These are phyloP conservation scores for Choreutis nemorana DNA, from an alignment of 2,888 invertebrate species.

Conservation along the genomic window DNA sequence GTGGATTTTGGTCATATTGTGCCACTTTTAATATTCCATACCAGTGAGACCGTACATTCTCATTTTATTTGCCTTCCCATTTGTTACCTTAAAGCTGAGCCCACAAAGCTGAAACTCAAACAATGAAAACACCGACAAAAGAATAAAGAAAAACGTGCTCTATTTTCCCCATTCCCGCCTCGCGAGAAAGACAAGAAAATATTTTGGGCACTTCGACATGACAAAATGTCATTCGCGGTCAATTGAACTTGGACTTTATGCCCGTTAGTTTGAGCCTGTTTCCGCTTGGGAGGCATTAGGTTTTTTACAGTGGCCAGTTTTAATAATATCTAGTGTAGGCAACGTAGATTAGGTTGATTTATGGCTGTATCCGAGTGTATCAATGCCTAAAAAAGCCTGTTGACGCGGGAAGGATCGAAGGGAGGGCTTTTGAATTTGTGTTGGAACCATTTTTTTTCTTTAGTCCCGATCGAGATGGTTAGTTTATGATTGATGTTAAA, in stretches of 20 bases:
- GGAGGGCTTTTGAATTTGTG: no score
- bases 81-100: no score
- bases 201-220: conserved; percentile 26
- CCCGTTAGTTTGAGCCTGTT: not conserved
- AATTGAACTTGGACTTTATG: conserved; percentile 4
- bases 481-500: no score
- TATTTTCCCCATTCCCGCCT: conserved; percentile 22
- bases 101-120: conserved; percentile 14
- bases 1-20: no score
- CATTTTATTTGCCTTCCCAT: no score
- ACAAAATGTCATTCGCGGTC: conserved; percentile 13
- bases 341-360: conserved; percentile 21
- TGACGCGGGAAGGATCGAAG: no score
- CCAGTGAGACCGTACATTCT: no score
- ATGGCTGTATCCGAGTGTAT: conserved; percentile 15
- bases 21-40: no score
- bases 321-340: conserved; percentile 20
- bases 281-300: not conserved
- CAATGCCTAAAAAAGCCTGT: conserved; percentile 8
- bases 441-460: no score
- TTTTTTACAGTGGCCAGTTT: conserved; percentile 6
- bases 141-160: conserved; percentile 17
- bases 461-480: no score
- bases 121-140: conserved; percentile 14
- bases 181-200: conserved; percentile 23